Base-by-base conservation (phyloP, 2,797 vertebrate genomes). In the Sciurus vulgaris region DNA sequence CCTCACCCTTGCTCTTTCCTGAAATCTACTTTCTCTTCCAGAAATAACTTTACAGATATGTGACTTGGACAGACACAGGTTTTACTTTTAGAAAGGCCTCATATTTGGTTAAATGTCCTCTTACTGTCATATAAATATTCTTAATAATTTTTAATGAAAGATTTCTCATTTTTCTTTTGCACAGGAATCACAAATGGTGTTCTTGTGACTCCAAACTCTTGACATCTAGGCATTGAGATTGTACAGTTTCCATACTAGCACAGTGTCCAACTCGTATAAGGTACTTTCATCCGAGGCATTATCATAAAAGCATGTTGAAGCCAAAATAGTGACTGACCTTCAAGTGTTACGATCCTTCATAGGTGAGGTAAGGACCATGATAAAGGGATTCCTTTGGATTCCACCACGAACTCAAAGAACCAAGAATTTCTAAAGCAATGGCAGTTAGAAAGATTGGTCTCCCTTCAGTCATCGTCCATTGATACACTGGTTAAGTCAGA, bases 221-320 rank as follows among this genome's bases (percentile, higher is more conserved):
- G 20, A 81, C 86, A 92, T 44, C 56, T 63, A 67, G 26, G 28
- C 35, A 59, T 33, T 24, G 9, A 35, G 2, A 44, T 30, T 38
- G 56, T 30, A 79, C 11, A 49, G 22, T 9, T 26, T 59, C 22
- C 22, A 8, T 7, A 10, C 41, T 33, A 74, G 28, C 30, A 26
- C 0, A 1, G 14, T 1, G 0, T 61, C 59, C 38, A 41, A 72
- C 15, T 69, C 30, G 7, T 9, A 3, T 3, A 12, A 26, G 6
- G 4, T 69, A 3, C 26, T 72, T 44, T 30, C 22, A 33, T 72
- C 38, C 49, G 63, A 79, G 4, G 13, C 35, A 38, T 20, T 79
- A 61, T 17, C 17, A 35, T 72, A 65, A 41, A 35, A 38, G 1
- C 54, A 26, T 63, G 44, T 0, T 65, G 1, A 86, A 47, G 12